Evolutionary conservation across 1,140 invertebrate genomes (phyloP).

Genomic region (Berghia stephanieae): DNA sequence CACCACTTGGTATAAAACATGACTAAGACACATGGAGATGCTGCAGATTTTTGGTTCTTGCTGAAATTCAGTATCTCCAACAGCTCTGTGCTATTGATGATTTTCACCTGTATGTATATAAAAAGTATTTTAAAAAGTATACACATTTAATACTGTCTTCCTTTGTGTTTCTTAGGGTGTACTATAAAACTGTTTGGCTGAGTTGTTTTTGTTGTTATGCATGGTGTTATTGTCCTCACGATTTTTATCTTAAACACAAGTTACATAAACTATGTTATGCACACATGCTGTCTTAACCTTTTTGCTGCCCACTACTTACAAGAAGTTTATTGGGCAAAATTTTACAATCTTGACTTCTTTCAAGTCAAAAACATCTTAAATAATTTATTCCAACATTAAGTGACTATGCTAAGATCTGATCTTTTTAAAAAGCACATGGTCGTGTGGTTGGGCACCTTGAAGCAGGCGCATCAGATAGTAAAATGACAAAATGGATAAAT

Average conservation of each 20-base stretch:
- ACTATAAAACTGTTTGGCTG: background rate
- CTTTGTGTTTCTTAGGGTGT: background rate
- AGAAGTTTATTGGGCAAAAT: too few species aligned
- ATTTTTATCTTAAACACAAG: background rate
- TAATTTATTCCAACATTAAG: too few species aligned
- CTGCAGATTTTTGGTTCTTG: constrained; percentile 69
- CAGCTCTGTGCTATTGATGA: constrained; percentile 66
- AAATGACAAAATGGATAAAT: too few species aligned
- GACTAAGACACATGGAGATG: constrained; percentile 77
- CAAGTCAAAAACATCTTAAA: too few species aligned
- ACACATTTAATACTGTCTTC: background rate
- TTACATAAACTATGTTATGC: too few species aligned
- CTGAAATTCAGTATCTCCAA: constrained; percentile 66
- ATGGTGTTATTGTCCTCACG: background rate
- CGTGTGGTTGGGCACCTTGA: too few species aligned
- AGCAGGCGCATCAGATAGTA: too few species aligned
- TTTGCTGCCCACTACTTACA: too few species aligned
- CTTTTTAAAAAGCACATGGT: too few species aligned
- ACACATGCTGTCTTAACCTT: too few species aligned
- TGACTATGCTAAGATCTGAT: too few species aligned
- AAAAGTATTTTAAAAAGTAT: background rate
- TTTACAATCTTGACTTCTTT: too few species aligned
- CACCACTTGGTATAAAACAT: constrained; percentile 91
- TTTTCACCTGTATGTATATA: constrained; percentile 47
- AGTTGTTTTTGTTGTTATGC: background rate